These are phyloP conservation scores for Paracanthobrama guichenoti DNA, from an alignment of 2,113 vertebrate genomes.

Conservation along the genomic window DNA sequence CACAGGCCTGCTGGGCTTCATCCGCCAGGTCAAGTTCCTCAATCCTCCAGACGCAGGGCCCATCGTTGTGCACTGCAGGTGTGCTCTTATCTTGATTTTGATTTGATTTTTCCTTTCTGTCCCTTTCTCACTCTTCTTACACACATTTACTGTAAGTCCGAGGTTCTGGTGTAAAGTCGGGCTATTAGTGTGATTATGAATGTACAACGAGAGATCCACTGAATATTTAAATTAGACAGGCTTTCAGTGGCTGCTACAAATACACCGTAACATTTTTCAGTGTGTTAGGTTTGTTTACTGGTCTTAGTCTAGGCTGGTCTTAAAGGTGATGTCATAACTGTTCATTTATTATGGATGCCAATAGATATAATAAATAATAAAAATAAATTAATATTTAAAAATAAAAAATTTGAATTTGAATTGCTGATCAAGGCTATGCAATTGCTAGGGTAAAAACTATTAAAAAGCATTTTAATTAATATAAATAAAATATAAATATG, in stretches of 20 bases:
- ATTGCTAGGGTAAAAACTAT: not conserved
- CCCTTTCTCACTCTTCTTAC: not conserved
- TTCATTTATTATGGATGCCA: not conserved
- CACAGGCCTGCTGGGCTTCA: slow-evolving; percentile 92
- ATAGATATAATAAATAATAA: not conserved
- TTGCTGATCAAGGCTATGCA: not conserved
- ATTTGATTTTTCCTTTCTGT: not conserved
- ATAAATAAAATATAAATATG: not conserved
- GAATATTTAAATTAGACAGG: not conserved
- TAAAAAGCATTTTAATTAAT: not conserved
- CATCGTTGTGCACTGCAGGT: slow-evolving; percentile 93
- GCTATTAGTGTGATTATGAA: not conserved
- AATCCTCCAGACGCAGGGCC: slow-evolving; percentile 92
- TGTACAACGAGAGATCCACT: not conserved
- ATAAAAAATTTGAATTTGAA: not conserved
- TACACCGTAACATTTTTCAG: not conserved
- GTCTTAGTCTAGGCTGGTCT: not conserved
- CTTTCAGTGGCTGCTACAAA: not conserved
- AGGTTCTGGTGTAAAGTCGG: slow-evolving; percentile 3
- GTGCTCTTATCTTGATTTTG: not conserved
- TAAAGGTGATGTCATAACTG: not conserved
- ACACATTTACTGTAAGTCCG: not conserved
- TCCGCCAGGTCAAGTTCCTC: slow-evolving; percentile 97
- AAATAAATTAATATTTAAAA: not conserved
- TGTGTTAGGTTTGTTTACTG: not conserved